Percentiles rank a stretch among this genome's conserved stretches.
phyloP scores from a whole-genome alignment of 2,888 invertebrate species.

The Melanchra persicariae region DNA sequence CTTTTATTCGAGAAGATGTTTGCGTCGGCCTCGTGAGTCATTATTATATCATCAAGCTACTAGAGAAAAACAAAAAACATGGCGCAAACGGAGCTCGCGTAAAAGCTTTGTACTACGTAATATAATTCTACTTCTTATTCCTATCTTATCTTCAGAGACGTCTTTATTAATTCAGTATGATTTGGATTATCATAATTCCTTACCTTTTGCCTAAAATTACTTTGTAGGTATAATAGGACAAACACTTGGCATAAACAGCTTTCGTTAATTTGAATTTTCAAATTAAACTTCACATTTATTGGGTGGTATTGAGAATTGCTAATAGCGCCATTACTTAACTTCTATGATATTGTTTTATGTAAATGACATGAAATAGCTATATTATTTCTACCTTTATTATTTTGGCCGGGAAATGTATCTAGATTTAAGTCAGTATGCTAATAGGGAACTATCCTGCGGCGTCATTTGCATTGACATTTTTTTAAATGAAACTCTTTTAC shows the following conservation, averaged over 20 bases:
- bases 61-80: conserved; percentile 59
- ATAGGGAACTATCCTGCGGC: conserved; percentile 64
- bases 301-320: conserved; percentile 47
- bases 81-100: conserved; percentile 36
- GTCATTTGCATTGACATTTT: conserved; percentile 82
- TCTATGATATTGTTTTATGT: conserved; percentile 22
- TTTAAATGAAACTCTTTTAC: conserved; percentile 84
- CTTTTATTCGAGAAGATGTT: conserved; percentile 57
- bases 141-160: conserved; percentile 59
- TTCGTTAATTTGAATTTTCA: conserved; percentile 66
- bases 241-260: conserved; percentile 69
- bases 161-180: conserved; percentile 73
- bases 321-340: conserved; percentile 21
- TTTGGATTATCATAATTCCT: conserved; percentile 73
- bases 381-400: conserved; percentile 39
- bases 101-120: conserved; percentile 62
- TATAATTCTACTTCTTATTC: conserved; percentile 62
- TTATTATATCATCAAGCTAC: conserved; percentile 66
- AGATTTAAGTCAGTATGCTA: conserved; percentile 63
- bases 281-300: conserved; percentile 56
- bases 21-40: conserved; percentile 58
- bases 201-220: conserved; percentile 71
- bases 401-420: conserved; percentile 44
- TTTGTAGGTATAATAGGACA: conserved; percentile 71
- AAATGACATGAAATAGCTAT: conserved; percentile 14